Percentiles rank a stretch among this genome's conserved stretches.
phyloP scores from a whole-genome alignment of 2,888 invertebrate species.

The Andricus curvator region DNA sequence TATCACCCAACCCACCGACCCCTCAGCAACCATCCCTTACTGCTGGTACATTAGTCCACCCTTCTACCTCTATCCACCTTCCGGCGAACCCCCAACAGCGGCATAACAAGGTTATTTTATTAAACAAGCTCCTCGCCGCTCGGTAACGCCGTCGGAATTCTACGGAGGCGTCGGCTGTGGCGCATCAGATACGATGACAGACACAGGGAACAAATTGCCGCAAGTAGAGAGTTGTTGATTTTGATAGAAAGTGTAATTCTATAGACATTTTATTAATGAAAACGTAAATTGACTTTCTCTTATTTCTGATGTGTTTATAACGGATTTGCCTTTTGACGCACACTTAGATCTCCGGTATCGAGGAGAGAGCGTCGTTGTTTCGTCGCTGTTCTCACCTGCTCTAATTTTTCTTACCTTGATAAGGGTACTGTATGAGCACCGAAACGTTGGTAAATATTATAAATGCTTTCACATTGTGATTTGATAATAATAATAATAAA shows the following conservation, averaged over 20 bases:
- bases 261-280: neutral
- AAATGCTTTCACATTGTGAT: too few species aligned
- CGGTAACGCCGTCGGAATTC: conserved; percentile 57
- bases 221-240: neutral
- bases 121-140: conserved; percentile 71
- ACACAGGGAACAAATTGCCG: conserved; percentile 5
- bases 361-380: too few species aligned
- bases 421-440: too few species aligned
- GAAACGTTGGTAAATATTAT: too few species aligned
- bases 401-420: too few species aligned
- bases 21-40: conserved; percentile 42
- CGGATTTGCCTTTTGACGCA: too few species aligned
- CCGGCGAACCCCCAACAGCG: conserved; percentile 54
- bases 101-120: conserved; percentile 75
- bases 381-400: too few species aligned
- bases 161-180: conserved; percentile 53
- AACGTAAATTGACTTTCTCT: neutral
- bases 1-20: conserved; percentile 47
- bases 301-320: too few species aligned
- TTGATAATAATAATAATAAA: too few species aligned
- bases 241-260: neutral
- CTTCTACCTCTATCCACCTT: conserved; percentile 40
- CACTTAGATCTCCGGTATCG: too few species aligned
- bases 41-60: conserved; percentile 51
- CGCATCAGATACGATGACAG: conserved; percentile 31